Evolutionary conservation across 2,113 vertebrate species (phyloP), one percentile per base, ranked within the genome.

Genomic region (Larimichthys polyactis): DNA sequence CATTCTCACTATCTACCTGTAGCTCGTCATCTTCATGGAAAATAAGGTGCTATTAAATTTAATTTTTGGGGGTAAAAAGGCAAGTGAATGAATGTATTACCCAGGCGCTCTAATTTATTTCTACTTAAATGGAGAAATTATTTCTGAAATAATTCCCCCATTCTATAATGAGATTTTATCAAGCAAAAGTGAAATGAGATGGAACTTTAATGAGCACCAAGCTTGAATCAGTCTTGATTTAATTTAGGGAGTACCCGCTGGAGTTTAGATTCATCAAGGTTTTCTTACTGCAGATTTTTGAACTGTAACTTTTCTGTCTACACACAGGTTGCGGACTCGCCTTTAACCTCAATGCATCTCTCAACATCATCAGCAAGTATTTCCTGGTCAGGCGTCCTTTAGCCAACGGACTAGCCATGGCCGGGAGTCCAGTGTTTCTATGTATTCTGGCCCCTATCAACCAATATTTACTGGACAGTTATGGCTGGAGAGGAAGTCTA

Each of bases 361-460:
- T 97, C 88, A 97, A 95, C 83, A 96, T 97, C 78, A 95, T 97
- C 87, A 96, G 95, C 72, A 96, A 96, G 92, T 96, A 96, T 84
- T 97, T 97, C 81, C 49, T 94, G 78, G 94, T 89, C 79, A 96
- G 75, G 84, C 96, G 96, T 64, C 95, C 96, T 19, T 76, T 96
- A 0, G 96, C 95, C 0, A 96, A 97, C 0, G 96, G 95, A 71
- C 91, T 96, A 1, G 95, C 95, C 40, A 96, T 97, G 96, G 95
- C 96, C 0, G 95, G 96, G 59, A 96, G 95, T 87, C 95, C 96
- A 0, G 96, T 97, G 51, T 95, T 97, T 81, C 92, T 96, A 14
- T 95, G 90, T 60, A 83, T 96, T 1, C 84, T 97, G 68, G 95
- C 96, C 17, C 96, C 96, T 40, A 82, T 95, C 54, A 96, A 96